Evolutionary conservation across 35 echinoderm and acorn worm species (phyloP), one percentile per base, ranked within the genome.

Genomic region (Strongylocentrotus purpuratus): DNA sequence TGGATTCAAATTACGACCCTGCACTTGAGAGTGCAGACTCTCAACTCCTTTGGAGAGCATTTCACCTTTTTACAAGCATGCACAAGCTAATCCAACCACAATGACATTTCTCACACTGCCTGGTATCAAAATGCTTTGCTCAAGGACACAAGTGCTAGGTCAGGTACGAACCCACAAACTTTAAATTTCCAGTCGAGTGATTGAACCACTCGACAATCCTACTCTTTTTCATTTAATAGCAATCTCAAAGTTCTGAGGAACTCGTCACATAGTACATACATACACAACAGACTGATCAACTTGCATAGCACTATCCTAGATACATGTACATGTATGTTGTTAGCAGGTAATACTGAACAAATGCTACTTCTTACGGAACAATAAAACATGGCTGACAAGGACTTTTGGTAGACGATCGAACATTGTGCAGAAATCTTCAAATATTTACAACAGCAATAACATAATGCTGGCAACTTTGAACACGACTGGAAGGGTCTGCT

Each of bases 361-460:
- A 78, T 28, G 20, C 65, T 14, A 41, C 0, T 41, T 41, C 0
- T 3, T 55, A 55, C 50, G 50, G 50, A 55, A 55, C 7, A 12
- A 14, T 55, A 55, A 25, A 25, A 70, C 61, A 78, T 78, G 65
- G 65, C 65, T 78, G 65, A 78, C 65, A 25, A n/a, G 65, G 28
- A 78, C 20, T 78, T 78, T 9, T 78, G 65, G 65, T 78, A 78
- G 65, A 78, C 65, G 7, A 28, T 6, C 20, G 28, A 22, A 78
- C 65, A 78, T 78, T 78, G 22, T 78, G 65, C 65, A 78, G 28
- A 78, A 78, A 3, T 78, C 22, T 22, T 22, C 7, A 78, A 78
- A 78, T 78, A 78, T 78, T 78, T 78, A 78, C 65, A 78, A 78
- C 65, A 70, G 61, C 61, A 78, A 78, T 22, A 78, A 78, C n/a